Evolutionary conservation across 2,888 invertebrate species (phyloP).

Genomic region (Torymus auratus): DNA sequence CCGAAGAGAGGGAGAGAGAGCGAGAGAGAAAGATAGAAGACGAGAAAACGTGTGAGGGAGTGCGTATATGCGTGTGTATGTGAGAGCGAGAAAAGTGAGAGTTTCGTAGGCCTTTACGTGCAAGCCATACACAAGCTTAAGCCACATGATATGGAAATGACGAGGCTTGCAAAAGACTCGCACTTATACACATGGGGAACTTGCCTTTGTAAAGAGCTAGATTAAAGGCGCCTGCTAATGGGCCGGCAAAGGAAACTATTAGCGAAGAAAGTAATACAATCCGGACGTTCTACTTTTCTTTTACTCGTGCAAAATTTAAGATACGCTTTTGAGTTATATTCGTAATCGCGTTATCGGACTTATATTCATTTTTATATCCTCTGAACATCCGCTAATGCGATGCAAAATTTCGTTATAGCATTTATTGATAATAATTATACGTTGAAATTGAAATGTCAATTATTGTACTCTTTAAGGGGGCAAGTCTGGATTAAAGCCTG

Average conservation of each 20-base stretch:
- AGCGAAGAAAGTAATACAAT: conserved; percentile 67
- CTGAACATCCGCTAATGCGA: not conserved
- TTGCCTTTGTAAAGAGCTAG: conserved; percentile 59
- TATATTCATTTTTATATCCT: not conserved
- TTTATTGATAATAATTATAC: too few relatives aligned
- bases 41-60: not conserved
- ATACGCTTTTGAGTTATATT: conserved; percentile 31
- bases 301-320: conserved; percentile 50
- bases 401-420: too few relatives aligned
- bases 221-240: conserved; percentile 69
- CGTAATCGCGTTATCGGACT: conserved; percentile 35
- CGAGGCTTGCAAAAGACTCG: conserved; percentile 55
- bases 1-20: conserved; percentile 14
- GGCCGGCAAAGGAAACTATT: conserved; percentile 72
- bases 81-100: conserved; percentile 14
- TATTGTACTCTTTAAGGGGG: too few relatives aligned
- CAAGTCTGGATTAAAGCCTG: too few relatives aligned
- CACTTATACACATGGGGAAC: conserved; percentile 53
- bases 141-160: conserved; percentile 56
- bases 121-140: conserved; percentile 26
- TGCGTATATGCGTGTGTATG: not conserved
- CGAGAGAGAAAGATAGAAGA: conserved; percentile 13
- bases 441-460: too few relatives aligned
- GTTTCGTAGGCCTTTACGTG: conserved; percentile 27
- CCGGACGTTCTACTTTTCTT: conserved; percentile 65